These are phyloP conservation scores for Euphonia xanthogaster DNA, from an alignment of 2,797 vertebrate genomes.

Conservation along the genomic window DNA sequence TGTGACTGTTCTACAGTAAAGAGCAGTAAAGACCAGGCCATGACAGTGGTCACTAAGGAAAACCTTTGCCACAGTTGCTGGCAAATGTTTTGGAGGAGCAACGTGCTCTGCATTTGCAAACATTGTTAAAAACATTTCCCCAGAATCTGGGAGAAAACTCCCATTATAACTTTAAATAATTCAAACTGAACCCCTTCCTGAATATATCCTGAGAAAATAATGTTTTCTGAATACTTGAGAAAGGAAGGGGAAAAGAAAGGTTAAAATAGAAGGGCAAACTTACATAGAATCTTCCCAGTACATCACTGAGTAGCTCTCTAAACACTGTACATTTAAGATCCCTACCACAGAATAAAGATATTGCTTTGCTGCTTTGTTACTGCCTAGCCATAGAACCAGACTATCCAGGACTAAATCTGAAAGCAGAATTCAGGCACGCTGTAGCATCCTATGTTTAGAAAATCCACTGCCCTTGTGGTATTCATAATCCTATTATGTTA, in stretches of 20 bases:
- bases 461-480: neutral
- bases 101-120: neutral
- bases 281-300: neutral
- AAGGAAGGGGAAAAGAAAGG: neutral
- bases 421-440: neutral
- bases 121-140: neutral
- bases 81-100: neutral
- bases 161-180: neutral
- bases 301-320: neutral
- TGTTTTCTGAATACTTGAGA: neutral
- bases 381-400: neutral
- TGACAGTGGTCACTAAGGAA: neutral
- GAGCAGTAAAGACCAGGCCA: neutral
- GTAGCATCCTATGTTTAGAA: neutral
- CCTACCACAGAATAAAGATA: neutral
- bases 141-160: neutral
- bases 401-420: neutral
- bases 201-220: neutral
- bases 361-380: neutral
- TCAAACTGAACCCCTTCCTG: neutral
- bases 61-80: neutral
- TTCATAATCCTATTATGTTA: neutral
- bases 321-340: neutral
- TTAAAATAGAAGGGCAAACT: neutral
- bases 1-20: neutral